Evolutionary conservation across 1,140 invertebrate genomes (phyloP).

Genomic region (Wiebesia pumilae): DNA sequence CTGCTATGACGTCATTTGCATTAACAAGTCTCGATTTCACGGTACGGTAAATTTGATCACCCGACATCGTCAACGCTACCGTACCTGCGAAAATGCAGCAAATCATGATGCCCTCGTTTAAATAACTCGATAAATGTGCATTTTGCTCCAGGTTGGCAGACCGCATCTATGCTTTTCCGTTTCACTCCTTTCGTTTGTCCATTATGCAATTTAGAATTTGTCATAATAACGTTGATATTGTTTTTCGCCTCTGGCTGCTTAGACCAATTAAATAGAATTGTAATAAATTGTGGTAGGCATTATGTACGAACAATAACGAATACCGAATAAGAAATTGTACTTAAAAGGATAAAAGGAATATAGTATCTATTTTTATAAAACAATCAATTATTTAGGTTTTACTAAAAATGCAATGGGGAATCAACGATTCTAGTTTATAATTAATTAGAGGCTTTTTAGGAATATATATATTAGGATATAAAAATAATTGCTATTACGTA

Average conservation of each 20-base stretch:
- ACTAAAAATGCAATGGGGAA: too few species aligned
- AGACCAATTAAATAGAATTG: too few species aligned
- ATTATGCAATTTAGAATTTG: background rate
- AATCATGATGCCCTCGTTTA: background rate
- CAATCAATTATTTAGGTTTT: too few species aligned
- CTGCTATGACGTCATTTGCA: slow-evolving; percentile 19
- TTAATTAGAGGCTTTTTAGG: too few species aligned
- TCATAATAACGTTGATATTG: background rate
- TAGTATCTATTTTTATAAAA: too few species aligned
- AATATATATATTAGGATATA: too few species aligned
- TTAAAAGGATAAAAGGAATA: too few species aligned
- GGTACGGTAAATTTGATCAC: slow-evolving; percentile 21
- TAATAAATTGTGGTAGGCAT: too few species aligned
- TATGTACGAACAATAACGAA: too few species aligned
- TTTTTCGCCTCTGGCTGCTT: background rate
- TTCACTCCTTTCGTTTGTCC: background rate
- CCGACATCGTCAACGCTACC: background rate
- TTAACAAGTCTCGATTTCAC: slow-evolving; percentile 29
- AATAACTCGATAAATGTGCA: slow-evolving; percentile 25
- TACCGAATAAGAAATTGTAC: too few species aligned
- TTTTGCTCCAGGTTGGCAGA: background rate
- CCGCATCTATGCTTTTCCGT: background rate
- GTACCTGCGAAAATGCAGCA: slow-evolving; percentile 4
- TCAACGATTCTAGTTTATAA: too few species aligned
- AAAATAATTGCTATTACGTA: too few species aligned